Evolutionary conservation across 2,888 invertebrate species (phyloP), one percentile per base, ranked within the genome.

Genomic region (Uloborus plumipes): DNA sequence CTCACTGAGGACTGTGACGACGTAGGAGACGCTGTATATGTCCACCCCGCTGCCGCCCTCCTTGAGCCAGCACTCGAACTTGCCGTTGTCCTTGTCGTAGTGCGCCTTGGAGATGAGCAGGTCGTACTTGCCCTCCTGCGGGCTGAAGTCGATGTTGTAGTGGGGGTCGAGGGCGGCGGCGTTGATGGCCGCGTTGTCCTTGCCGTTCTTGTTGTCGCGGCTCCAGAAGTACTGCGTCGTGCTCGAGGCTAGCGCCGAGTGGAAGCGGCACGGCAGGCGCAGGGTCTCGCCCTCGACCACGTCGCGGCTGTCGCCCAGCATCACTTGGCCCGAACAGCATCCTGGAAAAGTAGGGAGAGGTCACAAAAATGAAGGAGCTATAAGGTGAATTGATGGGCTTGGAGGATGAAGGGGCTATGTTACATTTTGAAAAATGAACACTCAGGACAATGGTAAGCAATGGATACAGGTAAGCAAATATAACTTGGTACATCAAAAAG

Each of bases 171-270:
- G 91, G 69, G 95, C 93, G 73, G 93, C 93, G 86, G 93, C 92
- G 84, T 93, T 94, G 87, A 97, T 94, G 87, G 96, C 96, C 72
- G 96, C 96, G 89, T 95, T 96, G 90, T 96, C 96, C 89, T 94
- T 95, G 69, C 93, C 93, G 87, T 93, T 93, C 86, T 83, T 75
- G 73, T 85, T 86, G 18, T 67, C 85, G 18, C 85, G 64, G 22
- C 84, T 82, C 86, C 86, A 86, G 72, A 84, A 86, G 73, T 78
- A 85, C 14, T 85, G 77, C n/a, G 82, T 76, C 59, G 86, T 81
- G 47, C 84, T 81, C 15, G 81, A 67, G 6, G 74, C 70, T 18
- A 85, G 67, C 6, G 84, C 81, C 16, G 86, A 85, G 47, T 86
- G 76, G 73, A 85, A 86, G 3, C 86, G 53, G 58, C 86, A 86